These are phyloP conservation scores for Synanthedon myopaeformis DNA, from an alignment of 2,888 invertebrate species.

Conservation along the genomic window DNA sequence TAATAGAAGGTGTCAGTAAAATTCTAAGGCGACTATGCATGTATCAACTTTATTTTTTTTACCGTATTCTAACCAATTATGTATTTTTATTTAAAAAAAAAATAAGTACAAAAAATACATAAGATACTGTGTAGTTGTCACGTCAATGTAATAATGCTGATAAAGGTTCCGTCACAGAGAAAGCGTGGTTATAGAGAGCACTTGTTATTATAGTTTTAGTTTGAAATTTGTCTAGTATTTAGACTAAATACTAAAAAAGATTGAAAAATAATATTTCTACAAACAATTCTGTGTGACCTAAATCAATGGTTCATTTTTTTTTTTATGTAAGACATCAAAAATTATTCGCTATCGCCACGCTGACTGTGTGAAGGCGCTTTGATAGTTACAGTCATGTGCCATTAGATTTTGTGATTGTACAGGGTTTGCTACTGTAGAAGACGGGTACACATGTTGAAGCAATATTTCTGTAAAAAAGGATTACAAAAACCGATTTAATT, in stretches of 20 bases:
- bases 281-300: no score
- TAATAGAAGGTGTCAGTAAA: constrained; percentile 21
- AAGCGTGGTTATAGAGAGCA: no score
- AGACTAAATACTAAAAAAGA: no score
- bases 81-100: background rate
- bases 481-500: no score
- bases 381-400: constrained; percentile 28
- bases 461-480: no score
- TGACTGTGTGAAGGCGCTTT: constrained; percentile 8
- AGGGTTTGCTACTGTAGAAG: constrained; percentile 17
- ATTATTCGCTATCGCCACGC: background rate
- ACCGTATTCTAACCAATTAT: background rate
- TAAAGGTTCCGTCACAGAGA: background rate
- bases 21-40: background rate
- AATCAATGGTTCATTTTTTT: no score
- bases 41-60: background rate
- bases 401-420: constrained; percentile 27
- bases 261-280: no score
- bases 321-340: no score
- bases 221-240: no score
- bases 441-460: background rate
- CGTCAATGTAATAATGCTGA: background rate
- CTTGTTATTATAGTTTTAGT: no score
- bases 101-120: background rate
- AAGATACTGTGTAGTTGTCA: background rate